Evolutionary conservation across 2,797 vertebrate genomes (phyloP).

Genomic region (Botia kubotai): DNA sequence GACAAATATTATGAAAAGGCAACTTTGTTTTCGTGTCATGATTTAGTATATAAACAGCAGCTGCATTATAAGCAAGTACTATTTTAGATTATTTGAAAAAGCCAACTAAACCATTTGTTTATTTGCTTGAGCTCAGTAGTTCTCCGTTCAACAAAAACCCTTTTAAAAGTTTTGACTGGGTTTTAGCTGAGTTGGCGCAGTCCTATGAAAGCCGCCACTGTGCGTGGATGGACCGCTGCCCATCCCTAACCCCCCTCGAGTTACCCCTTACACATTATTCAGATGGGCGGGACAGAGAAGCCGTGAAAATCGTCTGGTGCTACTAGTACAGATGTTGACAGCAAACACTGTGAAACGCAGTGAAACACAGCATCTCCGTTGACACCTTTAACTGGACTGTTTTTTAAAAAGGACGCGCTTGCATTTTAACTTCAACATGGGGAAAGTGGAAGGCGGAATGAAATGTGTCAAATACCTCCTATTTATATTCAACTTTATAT

Average conservation of each 20-base stretch:
- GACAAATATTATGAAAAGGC: too few species aligned
- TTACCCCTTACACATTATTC: constrained; percentile 62
- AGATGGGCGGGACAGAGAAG: constrained; percentile 79
- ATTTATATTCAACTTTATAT: constrained; percentile 93
- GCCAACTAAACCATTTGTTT: background rate
- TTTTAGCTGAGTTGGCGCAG: too few species aligned
- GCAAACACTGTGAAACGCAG: background rate
- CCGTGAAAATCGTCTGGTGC: constrained; percentile 13
- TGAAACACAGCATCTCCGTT: constrained; percentile 12
- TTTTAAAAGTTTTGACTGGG: constrained; percentile 3
- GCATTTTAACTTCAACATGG: constrained; percentile 75
- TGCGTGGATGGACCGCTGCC: constrained; percentile 31
- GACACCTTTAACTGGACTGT: background rate
- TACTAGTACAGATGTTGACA: constrained; percentile 12
- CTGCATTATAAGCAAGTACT: background rate
- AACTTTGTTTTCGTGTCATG: too few species aligned
- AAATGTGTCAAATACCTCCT: constrained; percentile 92
- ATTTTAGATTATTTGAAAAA: background rate
- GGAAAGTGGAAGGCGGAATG: constrained; percentile 88
- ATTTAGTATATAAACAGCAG: too few species aligned
- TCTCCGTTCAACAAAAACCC: background rate
- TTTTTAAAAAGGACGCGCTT: background rate
- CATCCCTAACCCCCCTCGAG: constrained; percentile 63
- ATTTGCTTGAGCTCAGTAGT: background rate
- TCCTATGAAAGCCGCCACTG: background rate